A percentile compares a stretch with the other conserved stretches of the same genome.
phyloP scores from a whole-genome alignment of 2,113 vertebrate species.

The Corydoras maculifer region DNA sequence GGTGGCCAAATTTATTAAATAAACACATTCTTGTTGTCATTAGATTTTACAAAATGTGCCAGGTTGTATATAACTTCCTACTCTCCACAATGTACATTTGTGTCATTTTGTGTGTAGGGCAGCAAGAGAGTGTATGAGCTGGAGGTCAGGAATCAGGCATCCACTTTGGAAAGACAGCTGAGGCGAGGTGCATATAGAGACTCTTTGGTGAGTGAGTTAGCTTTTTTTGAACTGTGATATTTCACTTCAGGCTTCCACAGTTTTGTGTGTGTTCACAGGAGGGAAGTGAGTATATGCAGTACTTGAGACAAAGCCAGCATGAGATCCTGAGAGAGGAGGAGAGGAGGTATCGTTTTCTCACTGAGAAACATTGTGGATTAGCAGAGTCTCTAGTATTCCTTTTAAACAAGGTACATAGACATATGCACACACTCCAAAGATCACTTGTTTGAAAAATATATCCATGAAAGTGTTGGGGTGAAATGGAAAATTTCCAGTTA shows the following conservation, averaged over 20 bases:
- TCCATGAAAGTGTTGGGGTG: too few relatives aligned
- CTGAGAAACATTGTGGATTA: slow-evolving; percentile 84
- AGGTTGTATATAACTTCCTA: too few relatives aligned
- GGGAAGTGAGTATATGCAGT: slow-evolving; percentile 71
- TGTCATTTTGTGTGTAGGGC: slow-evolving; percentile 63
- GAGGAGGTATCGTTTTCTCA: slow-evolving; percentile 89
- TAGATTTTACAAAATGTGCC: too few relatives aligned
- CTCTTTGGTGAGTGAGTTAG: slow-evolving; percentile 58
- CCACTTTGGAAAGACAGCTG: slow-evolving; percentile 77
- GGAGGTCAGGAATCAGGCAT: slow-evolving; percentile 80
- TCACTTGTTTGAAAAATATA: background rate
- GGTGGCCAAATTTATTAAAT: too few relatives aligned
- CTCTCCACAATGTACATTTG: background rate
- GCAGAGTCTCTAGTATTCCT: slow-evolving; percentile 69
- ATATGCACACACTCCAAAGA: slow-evolving; percentile 8
- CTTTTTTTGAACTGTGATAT: slow-evolving; percentile 14
- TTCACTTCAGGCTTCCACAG: too few relatives aligned
- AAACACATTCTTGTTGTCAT: too few relatives aligned
- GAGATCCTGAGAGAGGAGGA: slow-evolving; percentile 88
- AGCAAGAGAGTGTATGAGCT: slow-evolving; percentile 87
- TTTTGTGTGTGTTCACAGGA: slow-evolving; percentile 52
- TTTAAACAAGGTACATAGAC: slow-evolving; percentile 62
- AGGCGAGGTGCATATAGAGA: slow-evolving; percentile 74
- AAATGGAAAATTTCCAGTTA: too few relatives aligned
- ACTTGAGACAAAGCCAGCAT: slow-evolving; percentile 80